Conservation (phyloP, 2,888 invertebrate genomes). For the Eupelmus urozonus region DNA sequence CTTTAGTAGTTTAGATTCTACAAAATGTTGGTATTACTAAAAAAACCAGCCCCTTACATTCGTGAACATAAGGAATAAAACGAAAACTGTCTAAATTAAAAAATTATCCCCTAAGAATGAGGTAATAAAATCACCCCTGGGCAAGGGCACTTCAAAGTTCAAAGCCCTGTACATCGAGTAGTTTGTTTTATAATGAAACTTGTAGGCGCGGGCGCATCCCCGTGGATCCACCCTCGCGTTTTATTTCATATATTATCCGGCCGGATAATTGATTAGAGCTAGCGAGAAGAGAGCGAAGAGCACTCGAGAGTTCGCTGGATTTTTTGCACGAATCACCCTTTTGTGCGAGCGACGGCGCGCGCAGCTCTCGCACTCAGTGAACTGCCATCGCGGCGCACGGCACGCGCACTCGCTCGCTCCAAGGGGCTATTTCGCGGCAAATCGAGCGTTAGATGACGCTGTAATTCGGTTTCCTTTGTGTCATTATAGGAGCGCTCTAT, state of each 20-base stretch:
- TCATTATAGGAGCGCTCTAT: slow-evolving; percentile 47
- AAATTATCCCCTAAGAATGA: slow-evolving; percentile 8
- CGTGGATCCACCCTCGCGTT: neutral
- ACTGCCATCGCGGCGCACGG: slow-evolving; percentile 47
- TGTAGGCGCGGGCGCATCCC: neutral
- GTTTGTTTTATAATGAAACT: slow-evolving; percentile 48
- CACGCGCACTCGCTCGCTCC: slow-evolving; percentile 1
- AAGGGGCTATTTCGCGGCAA: slow-evolving; percentile 49
- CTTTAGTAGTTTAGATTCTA: no score
- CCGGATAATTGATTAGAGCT: slow-evolving; percentile 54
- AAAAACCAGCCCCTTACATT: no score
- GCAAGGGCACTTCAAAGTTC: slow-evolving; percentile 16
- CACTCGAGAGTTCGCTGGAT: slow-evolving; percentile 54
- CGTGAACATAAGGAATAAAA: no score
- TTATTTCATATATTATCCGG: slow-evolving; percentile 45
- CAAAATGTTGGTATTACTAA: no score
- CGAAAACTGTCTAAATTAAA: no score
- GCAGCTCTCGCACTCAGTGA: slow-evolving; percentile 16
- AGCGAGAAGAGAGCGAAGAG: slow-evolving; percentile 32
- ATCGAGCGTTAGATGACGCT: slow-evolving; percentile 60
- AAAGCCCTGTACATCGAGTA: slow-evolving; percentile 5
- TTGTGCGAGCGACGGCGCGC: slow-evolving; percentile 37
- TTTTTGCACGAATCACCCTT: slow-evolving; percentile 58
- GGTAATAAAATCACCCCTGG: slow-evolving; percentile 17
- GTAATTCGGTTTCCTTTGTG: slow-evolving; percentile 56